These are phyloP conservation scores for Centroberyx gerrardi DNA, from an alignment of 2,797 vertebrate genomes.

Conservation along the genomic window DNA sequence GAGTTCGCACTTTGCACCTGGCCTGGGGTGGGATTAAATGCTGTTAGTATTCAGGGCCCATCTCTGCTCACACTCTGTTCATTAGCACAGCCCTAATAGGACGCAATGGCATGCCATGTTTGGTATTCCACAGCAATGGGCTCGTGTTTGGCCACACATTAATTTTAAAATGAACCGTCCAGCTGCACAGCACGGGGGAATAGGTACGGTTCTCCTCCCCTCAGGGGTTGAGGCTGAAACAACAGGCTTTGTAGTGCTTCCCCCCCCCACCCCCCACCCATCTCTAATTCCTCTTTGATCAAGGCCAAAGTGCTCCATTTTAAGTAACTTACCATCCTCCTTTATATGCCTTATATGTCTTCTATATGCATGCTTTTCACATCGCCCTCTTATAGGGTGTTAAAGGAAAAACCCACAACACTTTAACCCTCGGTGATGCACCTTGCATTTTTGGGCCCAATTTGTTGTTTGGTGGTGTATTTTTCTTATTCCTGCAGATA, in stretches of 20 bases:
- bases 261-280: neutral
- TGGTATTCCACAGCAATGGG: slow-evolving; percentile 13
- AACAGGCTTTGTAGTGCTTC: slow-evolving; percentile 6
- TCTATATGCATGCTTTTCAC: no score
- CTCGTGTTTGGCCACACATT: slow-evolving; percentile 10
- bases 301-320: neutral
- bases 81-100: slow-evolving; percentile 46
- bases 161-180: slow-evolving; percentile 21
- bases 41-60: slow-evolving; percentile 41
- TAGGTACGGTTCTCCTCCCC: slow-evolving; percentile 4
- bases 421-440: no score
- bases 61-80: slow-evolving; percentile 16
- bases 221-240: neutral
- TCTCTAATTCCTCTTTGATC: neutral
- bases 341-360: no score
- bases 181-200: slow-evolving; percentile 17
- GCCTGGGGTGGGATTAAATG: slow-evolving; percentile 22
- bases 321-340: neutral
- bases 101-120: slow-evolving; percentile 12
- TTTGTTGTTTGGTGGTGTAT: neutral
- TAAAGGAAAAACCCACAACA: no score
- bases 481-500: no score
- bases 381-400: no score
- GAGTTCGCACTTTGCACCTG: slow-evolving; percentile 18
- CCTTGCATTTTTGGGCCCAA: no score